Evolutionary conservation across 2,113 vertebrate species (phyloP), one percentile per base, ranked within the genome.

Genomic region (Taxidea taxus): DNA sequence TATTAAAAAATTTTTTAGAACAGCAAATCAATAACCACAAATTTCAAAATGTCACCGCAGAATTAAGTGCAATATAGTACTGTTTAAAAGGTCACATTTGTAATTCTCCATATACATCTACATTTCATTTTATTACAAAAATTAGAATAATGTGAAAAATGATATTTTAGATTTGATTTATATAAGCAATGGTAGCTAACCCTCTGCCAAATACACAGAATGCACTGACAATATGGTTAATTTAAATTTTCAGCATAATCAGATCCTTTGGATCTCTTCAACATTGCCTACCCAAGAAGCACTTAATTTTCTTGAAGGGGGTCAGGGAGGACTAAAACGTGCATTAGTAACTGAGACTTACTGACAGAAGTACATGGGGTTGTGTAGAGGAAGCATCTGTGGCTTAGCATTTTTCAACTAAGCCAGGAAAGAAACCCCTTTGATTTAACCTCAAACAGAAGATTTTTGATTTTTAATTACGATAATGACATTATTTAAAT

Each of bases 391-490:
- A 83, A 87, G 18, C 56, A 72, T 84, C 25, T 68, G 74, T 78
- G 74, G 75, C 39, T 80, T 44, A 34, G 15, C 60, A 56, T 90
- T 83, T 83, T 98, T 64, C 75, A 39, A 85, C 21, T 7, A 70
- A 90, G 15, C 27, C 11, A 62, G 68, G 74, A 87, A 95, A 91
- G 86, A 83, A 91, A 95, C 66, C 5, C 42, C n/a, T 95, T 68
- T 90, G 66, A 75, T 89, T 80, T 80, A 90, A 56, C 64, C 44
- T 94, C 78, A 68, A 70, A 83, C 70, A 49, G 42, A 96, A 89
- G 34, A 44, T 78, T 90, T 72, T 88, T 82, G 42, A 68, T 85
- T 93, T 95, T 95, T 86, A 94, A 54, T 85, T 58, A 87, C 80
- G 49, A 60, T 82, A 68, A 72, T 64, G 7, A 78, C 23, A 37